A percentile compares a stretch with the other conserved stretches of the same genome.
Evolutionary conservation across 2,888 invertebrate species (phyloP).

Genomic region (Cheilosia scutellata): DNA sequence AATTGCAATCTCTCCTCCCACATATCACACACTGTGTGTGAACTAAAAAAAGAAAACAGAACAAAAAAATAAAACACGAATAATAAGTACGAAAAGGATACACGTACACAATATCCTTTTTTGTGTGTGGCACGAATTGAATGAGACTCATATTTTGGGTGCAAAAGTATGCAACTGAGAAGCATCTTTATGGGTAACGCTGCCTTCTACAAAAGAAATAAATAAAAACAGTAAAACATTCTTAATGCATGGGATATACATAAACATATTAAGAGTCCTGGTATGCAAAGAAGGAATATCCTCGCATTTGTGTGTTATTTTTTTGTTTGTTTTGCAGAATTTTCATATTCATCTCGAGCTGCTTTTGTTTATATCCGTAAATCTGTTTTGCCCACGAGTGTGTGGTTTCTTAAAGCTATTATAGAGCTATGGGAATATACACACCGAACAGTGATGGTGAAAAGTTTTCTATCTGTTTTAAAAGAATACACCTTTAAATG

Average conservation of each 20-base stretch:
- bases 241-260: slow-evolving; percentile 52
- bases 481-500: background rate
- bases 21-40: slow-evolving; percentile 6
- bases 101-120: background rate
- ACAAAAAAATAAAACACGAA: slow-evolving; percentile 20
- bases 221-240: slow-evolving; percentile 54
- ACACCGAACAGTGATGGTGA: slow-evolving; percentile 16
- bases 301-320: slow-evolving; percentile 10
- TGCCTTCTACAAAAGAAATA: background rate
- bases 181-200: slow-evolving; percentile 41
- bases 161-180: slow-evolving; percentile 42
- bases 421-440: background rate
- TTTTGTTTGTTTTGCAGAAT: slow-evolving; percentile 14
- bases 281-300: slow-evolving; percentile 34
- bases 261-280: slow-evolving; percentile 46
- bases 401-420: slow-evolving; percentile 41
- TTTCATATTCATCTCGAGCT: slow-evolving; percentile 40
- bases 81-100: slow-evolving; percentile 26
- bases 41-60: slow-evolving; percentile 7
- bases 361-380: slow-evolving; percentile 50
- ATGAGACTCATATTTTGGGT: slow-evolving; percentile 47
- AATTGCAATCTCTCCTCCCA: slow-evolving; percentile 56
- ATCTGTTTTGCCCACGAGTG: slow-evolving; percentile 26
- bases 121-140: slow-evolving; percentile 23
- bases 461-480: slow-evolving; percentile 13